Evolutionary conservation across 2,113 vertebrate species (phyloP).

Genomic region (Apus apus): DNA sequence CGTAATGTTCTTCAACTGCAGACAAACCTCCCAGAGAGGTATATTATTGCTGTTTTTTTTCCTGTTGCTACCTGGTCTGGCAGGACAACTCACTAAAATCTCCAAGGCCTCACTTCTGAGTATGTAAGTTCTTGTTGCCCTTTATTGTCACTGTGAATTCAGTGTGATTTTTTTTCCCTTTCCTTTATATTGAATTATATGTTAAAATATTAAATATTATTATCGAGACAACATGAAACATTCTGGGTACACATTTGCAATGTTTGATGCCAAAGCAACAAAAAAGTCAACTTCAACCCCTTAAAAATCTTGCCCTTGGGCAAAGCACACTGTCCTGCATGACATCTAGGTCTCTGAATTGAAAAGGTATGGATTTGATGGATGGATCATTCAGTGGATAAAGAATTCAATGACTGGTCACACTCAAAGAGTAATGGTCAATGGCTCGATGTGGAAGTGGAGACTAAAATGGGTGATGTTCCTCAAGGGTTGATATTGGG

Average conservation of each 20-base stretch:
- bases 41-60: background rate
- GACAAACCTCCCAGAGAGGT: background rate
- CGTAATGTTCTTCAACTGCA: background rate
- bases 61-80: background rate
- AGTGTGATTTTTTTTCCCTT: background rate
- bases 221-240: background rate
- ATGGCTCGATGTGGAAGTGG: too few relatives aligned
- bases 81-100: background rate
- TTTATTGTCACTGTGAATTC: background rate
- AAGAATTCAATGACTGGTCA: too few relatives aligned
- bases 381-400: too few relatives aligned
- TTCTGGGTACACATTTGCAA: background rate
- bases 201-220: background rate
- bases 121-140: background rate
- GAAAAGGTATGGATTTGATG: too few relatives aligned
- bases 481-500: too few relatives aligned
- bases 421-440: too few relatives aligned
- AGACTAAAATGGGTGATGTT: too few relatives aligned
- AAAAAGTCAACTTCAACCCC: background rate
- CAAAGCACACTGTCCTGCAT: too few relatives aligned
- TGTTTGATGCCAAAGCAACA: background rate
- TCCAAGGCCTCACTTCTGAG: background rate
- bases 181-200: background rate
- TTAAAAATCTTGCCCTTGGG: background rate
- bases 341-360: too few relatives aligned